Percentiles rank a stretch among this genome's conserved stretches.
Evolutionary conservation across 2,113 vertebrate species (phyloP).

Genomic region (Poeciliopsis turrubarensis): DNA sequence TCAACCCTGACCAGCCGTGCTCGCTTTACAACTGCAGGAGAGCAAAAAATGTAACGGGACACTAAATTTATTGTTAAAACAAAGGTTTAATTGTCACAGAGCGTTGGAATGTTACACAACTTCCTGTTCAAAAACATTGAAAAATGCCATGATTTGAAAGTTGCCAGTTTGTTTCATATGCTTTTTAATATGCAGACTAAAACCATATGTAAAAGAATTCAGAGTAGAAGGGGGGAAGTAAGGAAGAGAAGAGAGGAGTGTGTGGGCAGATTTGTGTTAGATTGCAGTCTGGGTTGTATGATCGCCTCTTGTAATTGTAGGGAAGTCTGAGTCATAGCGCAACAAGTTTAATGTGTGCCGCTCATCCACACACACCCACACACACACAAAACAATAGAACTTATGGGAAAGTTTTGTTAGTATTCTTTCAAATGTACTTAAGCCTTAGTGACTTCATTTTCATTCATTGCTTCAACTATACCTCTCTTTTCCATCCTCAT

Average conservation of each 20-base stretch:
- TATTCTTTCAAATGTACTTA: slow-evolving; percentile 11
- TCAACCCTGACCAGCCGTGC: slow-evolving; percentile 6
- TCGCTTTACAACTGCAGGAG: slow-evolving; percentile 32
- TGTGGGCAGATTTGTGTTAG: slow-evolving; percentile 44
- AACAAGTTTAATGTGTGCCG: slow-evolving; percentile 37
- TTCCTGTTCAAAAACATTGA: slow-evolving; percentile 35
- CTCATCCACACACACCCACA: slow-evolving; percentile 1
- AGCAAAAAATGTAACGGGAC: slow-evolving; percentile 27
- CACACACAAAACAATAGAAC: neutral
- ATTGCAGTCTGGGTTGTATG: slow-evolving; percentile 51
- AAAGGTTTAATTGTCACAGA: slow-evolving; percentile 33
- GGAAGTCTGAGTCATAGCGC: slow-evolving; percentile 71
- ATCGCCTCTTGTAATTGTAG: slow-evolving; percentile 52
- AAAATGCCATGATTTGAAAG: slow-evolving; percentile 14
- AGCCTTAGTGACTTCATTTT: neutral
- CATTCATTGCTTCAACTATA: neutral
- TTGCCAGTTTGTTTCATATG: slow-evolving; percentile 6
- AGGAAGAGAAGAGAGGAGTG: neutral
- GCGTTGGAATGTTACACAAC: slow-evolving; percentile 36
- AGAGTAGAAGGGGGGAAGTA: slow-evolving; percentile 36
- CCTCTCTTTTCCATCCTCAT: neutral
- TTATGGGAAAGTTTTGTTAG: neutral
- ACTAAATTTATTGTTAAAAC: slow-evolving; percentile 19
- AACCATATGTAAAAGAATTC: slow-evolving; percentile 40
- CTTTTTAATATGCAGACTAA: slow-evolving; percentile 22